phyloP scores from a whole-genome alignment of 2,113 vertebrate genomes.

The Nothoprocta pentlandii region DNA sequence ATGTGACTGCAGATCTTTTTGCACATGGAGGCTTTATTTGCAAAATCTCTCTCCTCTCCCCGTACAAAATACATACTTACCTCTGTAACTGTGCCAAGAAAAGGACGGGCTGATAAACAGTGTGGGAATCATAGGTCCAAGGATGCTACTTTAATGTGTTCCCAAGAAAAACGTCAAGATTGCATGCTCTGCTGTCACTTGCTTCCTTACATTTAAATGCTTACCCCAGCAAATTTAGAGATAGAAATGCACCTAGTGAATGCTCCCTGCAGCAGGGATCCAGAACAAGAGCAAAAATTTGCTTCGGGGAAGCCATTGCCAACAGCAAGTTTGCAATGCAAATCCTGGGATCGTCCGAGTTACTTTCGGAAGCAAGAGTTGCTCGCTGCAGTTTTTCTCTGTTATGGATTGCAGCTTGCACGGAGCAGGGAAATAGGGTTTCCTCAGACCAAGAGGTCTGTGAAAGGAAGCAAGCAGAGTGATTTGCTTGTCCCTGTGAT shows the following conservation, averaged over 20 bases:
- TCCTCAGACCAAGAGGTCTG: background rate
- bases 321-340: background rate
- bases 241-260: background rate
- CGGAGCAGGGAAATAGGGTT: accelerated
- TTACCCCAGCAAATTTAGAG: background rate
- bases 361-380: background rate
- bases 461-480: background rate
- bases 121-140: background rate
- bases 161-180: background rate
- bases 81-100: no score
- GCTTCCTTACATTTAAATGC: background rate
- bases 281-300: background rate
- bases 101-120: background rate
- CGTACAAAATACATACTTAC: background rate
- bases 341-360: background rate
- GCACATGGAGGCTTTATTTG: background rate
- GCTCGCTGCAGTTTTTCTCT: background rate
- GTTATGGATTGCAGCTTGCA: background rate
- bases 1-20: background rate
- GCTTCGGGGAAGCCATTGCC: background rate
- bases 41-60: background rate
- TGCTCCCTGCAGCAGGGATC: background rate
- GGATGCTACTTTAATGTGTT: background rate
- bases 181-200: background rate
- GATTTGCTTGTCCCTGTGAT: background rate